Evolutionary conservation across 2,113 vertebrate species (phyloP), one percentile per base, ranked within the genome.

Genomic region (Stomatorhinus ivindoensis): DNA sequence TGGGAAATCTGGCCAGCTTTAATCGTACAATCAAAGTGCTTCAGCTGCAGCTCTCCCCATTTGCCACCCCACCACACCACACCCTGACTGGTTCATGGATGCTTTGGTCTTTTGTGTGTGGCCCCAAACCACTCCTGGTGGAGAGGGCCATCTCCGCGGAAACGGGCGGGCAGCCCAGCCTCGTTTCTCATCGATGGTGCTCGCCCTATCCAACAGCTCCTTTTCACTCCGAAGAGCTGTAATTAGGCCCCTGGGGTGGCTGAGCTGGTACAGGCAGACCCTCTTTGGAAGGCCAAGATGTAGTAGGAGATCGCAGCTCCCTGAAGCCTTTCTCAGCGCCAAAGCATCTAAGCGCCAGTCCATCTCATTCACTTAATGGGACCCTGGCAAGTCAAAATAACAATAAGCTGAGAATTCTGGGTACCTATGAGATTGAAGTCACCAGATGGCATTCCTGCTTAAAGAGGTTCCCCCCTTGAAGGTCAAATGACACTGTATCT

Each of bases 11-110:
- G 92, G 89, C 90, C 92, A 93, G 94, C 92, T 94, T 95, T 94
- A 90, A 91, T 91, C 90, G 90, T 91, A 95, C 93, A 94, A 95
- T 94, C 91, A 92, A 95, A 94, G 93, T 76, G 93, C 91, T 94
- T 94, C 93, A 91, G 89, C 88, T 93, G 94, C 91, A 80, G 51
- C 39, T 15, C 21, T 4, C 19, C 44, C 21, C 82, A 44, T 4
- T 21, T 15, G 76, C 42, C 44, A 5, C 19, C 17, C 42, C 9
- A 0, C 13, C 73, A 6, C 50, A 1, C 17, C 24, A 13, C 44
- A n/a, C 88, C 69, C 87, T 89, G 90, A 24, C 47, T 50, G 65
- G 61, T 69, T 39, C 90, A 90, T 92, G 86, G 90, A 88, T 82
- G 92, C 91, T 94, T 93, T 94, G 92, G 87, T 91, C 92, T 94